Percentiles rank a stretch among this genome's conserved stretches.
Conservation (phyloP, 30 jellyfish, hydroid and myxozoan genomes). For the Euphysa ruthae region DNA sequence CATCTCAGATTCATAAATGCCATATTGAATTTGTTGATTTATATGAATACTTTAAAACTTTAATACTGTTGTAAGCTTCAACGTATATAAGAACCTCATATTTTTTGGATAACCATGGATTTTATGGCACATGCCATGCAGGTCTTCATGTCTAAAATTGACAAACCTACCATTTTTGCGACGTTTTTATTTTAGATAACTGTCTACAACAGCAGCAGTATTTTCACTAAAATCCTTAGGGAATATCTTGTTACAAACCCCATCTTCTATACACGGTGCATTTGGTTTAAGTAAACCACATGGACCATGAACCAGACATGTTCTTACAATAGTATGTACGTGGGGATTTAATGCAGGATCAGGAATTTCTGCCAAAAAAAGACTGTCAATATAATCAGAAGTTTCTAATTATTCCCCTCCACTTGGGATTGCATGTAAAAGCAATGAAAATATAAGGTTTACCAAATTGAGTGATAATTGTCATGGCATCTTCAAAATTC, state of each 20-base stretch:
- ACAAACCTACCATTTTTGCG: conserved; percentile 17
- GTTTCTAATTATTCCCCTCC: conserved; percentile 32
- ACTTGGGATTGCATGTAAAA: conserved; percentile 41
- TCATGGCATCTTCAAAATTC: conserved; percentile 42
- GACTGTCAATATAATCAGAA: conserved; percentile 31
- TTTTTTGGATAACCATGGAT: conserved; percentile 22
- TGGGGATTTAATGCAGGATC: conserved; percentile 34
- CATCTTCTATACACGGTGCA: conserved; percentile 47
- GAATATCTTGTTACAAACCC: conserved; percentile 39
- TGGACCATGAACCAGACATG: conserved; percentile 66
- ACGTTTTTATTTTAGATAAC: conserved; percentile 51
- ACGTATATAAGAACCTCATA: conserved; percentile 36
- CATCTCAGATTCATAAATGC: too few relatives aligned
- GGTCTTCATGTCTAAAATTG: conserved; percentile 15
- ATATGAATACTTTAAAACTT: conserved; percentile 25
- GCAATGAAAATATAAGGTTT: conserved; percentile 39
- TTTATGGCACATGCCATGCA: conserved; percentile 60
- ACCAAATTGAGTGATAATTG: conserved; percentile 19
- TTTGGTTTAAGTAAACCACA: conserved; percentile 48
- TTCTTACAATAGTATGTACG: conserved; percentile 23
- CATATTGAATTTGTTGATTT: conserved; percentile 31
- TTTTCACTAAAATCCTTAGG: conserved; percentile 17
- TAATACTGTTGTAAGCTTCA: conserved; percentile 34
- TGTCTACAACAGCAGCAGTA: conserved; percentile 25
- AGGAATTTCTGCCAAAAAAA: conserved; percentile 61